Conservation (phyloP, 30 jellyfish, hydroid and myxozoan species). For the Aurelia coerulea region DNA sequence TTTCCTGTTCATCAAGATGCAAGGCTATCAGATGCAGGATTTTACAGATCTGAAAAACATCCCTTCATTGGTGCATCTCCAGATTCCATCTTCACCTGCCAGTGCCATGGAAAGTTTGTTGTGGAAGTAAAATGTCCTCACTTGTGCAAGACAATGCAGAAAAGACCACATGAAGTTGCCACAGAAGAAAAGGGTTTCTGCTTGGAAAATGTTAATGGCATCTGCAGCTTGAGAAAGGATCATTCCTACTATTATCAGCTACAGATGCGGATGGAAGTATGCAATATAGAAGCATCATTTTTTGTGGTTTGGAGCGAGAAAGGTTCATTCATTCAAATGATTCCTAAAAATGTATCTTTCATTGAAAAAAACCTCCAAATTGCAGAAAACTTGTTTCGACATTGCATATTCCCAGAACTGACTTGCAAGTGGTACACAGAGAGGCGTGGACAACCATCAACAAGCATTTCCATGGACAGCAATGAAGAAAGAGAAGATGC, state of each 20-base stretch:
- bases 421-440: not conserved
- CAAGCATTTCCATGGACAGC: not conserved
- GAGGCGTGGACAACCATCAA: not conserved
- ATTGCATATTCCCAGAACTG: not conserved
- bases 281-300: not conserved
- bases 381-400: no score
- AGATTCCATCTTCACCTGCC: slow-evolving; percentile 5
- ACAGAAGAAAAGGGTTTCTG: not conserved
- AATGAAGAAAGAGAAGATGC: not conserved
- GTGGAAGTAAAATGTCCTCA: slow-evolving; percentile 36
- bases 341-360: not conserved
- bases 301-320: not conserved
- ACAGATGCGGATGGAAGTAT: not conserved
- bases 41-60: not conserved
- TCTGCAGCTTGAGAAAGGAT: not conserved
- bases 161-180: not conserved
- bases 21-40: not conserved
- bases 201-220: not conserved
- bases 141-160: not conserved
- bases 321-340: not conserved
- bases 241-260: slow-evolving; percentile 1
- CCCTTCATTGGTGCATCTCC: slow-evolving; percentile 29
- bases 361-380: not conserved
- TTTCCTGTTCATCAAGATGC: no score
- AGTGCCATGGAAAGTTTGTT: slow-evolving; percentile 10